These are phyloP conservation scores for Drosophila albomicans DNA, from an alignment of 1,140 invertebrate genomes.

Conservation along the genomic window DNA sequence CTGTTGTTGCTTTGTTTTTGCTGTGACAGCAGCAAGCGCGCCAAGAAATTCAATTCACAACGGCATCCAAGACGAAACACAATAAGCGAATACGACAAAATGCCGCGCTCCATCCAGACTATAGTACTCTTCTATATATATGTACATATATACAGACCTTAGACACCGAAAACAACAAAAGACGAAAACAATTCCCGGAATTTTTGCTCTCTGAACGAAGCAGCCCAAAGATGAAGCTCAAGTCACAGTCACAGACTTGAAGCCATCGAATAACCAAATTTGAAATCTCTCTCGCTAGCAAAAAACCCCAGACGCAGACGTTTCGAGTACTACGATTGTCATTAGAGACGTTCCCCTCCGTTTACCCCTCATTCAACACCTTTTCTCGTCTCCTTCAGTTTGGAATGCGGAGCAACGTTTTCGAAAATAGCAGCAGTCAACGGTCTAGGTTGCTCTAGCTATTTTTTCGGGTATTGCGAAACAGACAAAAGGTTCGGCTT, in stretches of 20 bases:
- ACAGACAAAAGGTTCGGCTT: neutral
- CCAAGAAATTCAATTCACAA: conserved; percentile 61
- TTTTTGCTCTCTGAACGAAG: conserved; percentile 28
- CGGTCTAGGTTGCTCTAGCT: neutral
- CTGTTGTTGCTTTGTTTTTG: conserved; percentile 51
- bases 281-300: conserved; percentile 37
- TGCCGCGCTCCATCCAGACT: conserved; percentile 50
- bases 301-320: conserved; percentile 53
- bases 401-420: conserved; percentile 28
- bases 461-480: neutral
- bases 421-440: conserved; percentile 27
- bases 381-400: conserved; percentile 9
- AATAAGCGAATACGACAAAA: conserved; percentile 36
- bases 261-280: conserved; percentile 41
- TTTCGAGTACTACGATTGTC: conserved; percentile 24
- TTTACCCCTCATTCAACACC: neutral
- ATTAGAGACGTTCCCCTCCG: conserved; percentile 35
- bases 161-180: conserved; percentile 61
- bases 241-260: neutral
- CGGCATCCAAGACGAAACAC: conserved; percentile 37
- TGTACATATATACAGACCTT: conserved; percentile 5
- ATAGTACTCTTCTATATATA: neutral
- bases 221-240: conserved; percentile 14
- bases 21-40: conserved; percentile 59
- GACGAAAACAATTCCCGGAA: conserved; percentile 76